Conservation (phyloP, 2,113 vertebrate species). For the Oncorhynchus masou region DNA sequence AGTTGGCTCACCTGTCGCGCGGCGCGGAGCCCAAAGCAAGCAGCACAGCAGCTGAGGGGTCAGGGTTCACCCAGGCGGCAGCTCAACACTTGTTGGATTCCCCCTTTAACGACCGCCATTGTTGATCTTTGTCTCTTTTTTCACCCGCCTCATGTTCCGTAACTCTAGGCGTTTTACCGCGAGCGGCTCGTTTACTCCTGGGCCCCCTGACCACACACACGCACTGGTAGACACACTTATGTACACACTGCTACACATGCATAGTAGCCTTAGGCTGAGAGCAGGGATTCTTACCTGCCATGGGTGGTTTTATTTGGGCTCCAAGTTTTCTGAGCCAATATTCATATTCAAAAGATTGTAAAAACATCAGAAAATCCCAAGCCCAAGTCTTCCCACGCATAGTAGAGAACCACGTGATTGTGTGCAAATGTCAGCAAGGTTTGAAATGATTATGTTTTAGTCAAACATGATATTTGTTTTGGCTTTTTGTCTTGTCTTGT, state of each 20-base stretch:
- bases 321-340: too few species aligned
- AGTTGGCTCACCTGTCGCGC: constrained; percentile 80
- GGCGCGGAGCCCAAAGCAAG: constrained; percentile 80
- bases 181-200: constrained; percentile 44
- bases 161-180: constrained; percentile 77
- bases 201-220: constrained; percentile 31
- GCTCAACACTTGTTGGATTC: constrained; percentile 61
- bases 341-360: too few species aligned
- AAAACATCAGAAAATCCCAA: too few species aligned
- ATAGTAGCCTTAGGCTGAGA: too few species aligned
- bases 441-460: too few species aligned
- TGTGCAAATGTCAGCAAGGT: too few species aligned
- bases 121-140: constrained; percentile 72
- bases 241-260: neutral
- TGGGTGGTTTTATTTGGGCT: too few species aligned
- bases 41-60: constrained; percentile 86
- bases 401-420: too few species aligned
- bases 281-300: too few species aligned
- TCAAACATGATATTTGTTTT: too few species aligned
- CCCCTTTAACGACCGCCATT: constrained; percentile 63
- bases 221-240: neutral
- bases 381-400: too few species aligned
- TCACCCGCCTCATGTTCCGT: constrained; percentile 63
- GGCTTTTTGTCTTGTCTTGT: too few species aligned
- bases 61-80: constrained; percentile 73